phyloP scores from a whole-genome alignment of 2,797 vertebrate genomes.

The Neoniphon sammara region DNA sequence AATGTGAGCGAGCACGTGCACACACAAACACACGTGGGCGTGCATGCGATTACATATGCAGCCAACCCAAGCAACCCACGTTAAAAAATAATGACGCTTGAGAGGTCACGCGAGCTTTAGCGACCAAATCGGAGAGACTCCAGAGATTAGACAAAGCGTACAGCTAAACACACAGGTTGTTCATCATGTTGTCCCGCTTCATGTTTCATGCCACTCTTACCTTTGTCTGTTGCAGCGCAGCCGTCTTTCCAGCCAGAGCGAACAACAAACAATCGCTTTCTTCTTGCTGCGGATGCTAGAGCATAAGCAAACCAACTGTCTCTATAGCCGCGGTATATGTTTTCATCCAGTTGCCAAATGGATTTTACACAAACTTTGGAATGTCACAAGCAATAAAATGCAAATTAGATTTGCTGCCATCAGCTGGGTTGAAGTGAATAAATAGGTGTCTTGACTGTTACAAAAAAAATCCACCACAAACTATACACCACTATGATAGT shows the following conservation, averaged over 20 bases:
- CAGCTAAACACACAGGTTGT: constrained; percentile 16
- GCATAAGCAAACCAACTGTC: not conserved
- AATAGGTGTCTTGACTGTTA: no score
- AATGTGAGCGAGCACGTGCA: constrained; percentile 1
- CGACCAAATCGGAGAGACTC: constrained; percentile 20
- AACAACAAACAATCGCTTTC: not conserved
- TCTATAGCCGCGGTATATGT: no score
- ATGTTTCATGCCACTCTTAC: constrained; percentile 3
- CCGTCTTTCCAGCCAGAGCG: not conserved
- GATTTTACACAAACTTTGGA: no score
- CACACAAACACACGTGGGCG: no score
- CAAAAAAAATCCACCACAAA: no score
- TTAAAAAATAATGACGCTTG: constrained; percentile 70
- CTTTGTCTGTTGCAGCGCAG: constrained; percentile 7
- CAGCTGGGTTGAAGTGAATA: no score
- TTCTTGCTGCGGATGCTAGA: not conserved
- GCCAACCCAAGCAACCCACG: constrained; percentile 38
- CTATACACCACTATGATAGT: no score
- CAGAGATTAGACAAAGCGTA: constrained; percentile 31
- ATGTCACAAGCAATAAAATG: no score
- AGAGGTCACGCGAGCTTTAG: constrained; percentile 73
- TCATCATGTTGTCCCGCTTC: constrained; percentile 16
- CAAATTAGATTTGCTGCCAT: no score
- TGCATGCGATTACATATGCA: constrained; percentile 46
- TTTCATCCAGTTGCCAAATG: no score